phyloP scores from a whole-genome alignment of 2,888 invertebrate species.

The Diachrysia chrysitis region DNA sequence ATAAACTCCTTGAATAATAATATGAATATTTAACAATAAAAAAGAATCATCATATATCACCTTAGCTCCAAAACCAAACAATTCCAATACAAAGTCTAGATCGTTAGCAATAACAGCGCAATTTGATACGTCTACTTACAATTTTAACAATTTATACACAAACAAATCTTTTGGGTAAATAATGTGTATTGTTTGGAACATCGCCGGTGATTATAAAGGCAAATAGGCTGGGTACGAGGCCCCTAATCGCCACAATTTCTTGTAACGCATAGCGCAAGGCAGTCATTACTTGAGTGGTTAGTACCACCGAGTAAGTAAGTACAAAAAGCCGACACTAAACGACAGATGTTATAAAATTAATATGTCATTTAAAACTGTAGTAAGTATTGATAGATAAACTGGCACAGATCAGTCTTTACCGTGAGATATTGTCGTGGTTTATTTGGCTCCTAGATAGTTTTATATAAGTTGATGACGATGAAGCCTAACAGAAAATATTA shows the following conservation, averaged over 20 bases:
- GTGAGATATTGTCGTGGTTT: too few relatives aligned
- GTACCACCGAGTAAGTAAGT: not conserved
- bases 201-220: slow-evolving; percentile 6
- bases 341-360: too few relatives aligned
- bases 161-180: slow-evolving; percentile 7
- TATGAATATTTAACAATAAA: too few relatives aligned
- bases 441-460: too few relatives aligned
- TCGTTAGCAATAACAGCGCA: not conserved
- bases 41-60: too few relatives aligned
- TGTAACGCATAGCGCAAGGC: too few relatives aligned
- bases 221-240: slow-evolving; percentile 6
- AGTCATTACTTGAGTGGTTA: slow-evolving; percentile 23
- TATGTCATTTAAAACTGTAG: too few relatives aligned
- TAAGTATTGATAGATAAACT: too few relatives aligned
- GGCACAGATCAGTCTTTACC: too few relatives aligned
- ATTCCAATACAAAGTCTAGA: not conserved
- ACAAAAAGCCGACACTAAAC: not conserved
- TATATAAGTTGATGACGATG: too few relatives aligned
- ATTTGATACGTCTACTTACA: slow-evolving; percentile 12
- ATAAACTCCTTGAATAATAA: too few relatives aligned
- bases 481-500: too few relatives aligned
- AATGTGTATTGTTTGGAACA: slow-evolving; percentile 20
- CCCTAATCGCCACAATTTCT: slow-evolving; percentile 15
- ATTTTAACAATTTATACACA: slow-evolving; percentile 9
- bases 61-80: not conserved